Conservation (phyloP, 2,797 vertebrate species). For the Mus minutoides region DNA sequence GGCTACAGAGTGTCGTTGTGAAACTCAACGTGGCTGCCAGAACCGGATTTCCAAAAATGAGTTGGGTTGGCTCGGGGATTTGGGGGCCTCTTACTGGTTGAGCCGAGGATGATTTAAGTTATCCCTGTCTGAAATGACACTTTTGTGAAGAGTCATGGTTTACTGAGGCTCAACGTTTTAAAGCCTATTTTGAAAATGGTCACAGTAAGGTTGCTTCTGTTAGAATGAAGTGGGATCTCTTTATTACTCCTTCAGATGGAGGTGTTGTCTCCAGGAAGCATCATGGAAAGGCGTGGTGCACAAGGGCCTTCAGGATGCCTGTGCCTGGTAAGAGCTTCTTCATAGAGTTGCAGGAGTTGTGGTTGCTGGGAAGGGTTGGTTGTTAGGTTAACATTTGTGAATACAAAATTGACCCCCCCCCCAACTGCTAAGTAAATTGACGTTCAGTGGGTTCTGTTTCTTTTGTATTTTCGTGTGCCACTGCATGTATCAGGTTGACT, state of each 20-base stretch:
- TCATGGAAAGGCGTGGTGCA: not conserved
- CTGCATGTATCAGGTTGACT: not conserved
- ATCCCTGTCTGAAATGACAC: slow-evolving; percentile 84
- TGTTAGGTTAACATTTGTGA: not conserved
- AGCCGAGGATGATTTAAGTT: slow-evolving; percentile 84
- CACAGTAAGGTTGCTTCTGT: not conserved
- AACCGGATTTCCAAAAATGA: not conserved
- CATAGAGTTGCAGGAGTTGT: not conserved
- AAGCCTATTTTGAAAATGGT: not conserved
- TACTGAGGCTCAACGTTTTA: slow-evolving; percentile 81
- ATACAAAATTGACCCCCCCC: not conserved
- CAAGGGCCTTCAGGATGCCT: not conserved
- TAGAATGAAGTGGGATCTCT: not conserved
- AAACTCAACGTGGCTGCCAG: not conserved
- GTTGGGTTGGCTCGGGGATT: rapidly evolving
- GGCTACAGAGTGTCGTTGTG: slow-evolving; percentile 52
- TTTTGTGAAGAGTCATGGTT: slow-evolving; percentile 78
- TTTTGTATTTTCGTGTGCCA: too few relatives aligned
- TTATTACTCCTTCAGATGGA: not conserved
- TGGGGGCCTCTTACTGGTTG: slow-evolving; percentile 42
- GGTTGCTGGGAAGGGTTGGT: not conserved
- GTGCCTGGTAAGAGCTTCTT: slow-evolving; percentile 1
- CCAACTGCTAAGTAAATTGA: not conserved
- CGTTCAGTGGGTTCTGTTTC: not conserved
- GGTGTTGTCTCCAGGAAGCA: not conserved